These are phyloP conservation scores for Papilio polyxenes DNA, from an alignment of 1,140 invertebrate species.

Conservation along the genomic window DNA sequence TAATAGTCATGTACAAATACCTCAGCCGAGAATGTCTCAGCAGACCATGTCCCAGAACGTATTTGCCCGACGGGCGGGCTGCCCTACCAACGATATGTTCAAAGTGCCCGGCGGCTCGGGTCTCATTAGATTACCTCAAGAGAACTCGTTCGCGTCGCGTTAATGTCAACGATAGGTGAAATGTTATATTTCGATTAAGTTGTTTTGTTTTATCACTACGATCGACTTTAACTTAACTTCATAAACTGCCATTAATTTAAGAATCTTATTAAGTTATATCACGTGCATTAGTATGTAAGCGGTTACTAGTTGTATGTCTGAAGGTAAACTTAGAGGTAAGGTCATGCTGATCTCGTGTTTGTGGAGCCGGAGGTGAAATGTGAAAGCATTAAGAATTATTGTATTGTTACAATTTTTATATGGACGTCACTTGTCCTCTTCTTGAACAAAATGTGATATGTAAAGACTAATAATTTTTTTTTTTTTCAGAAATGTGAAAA, in stretches of 20 bases:
- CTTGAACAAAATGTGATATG: slow-evolving; percentile 79
- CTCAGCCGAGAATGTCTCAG: slow-evolving; percentile 64
- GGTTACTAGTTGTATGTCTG: slow-evolving; percentile 68
- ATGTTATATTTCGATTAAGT: slow-evolving; percentile 53
- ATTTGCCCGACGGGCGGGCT: slow-evolving; percentile 51
- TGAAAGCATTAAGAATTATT: slow-evolving; percentile 81
- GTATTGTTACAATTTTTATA: slow-evolving; percentile 76
- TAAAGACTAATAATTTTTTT: slow-evolving; percentile 78
- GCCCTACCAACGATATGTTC: slow-evolving; percentile 54
- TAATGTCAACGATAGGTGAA: slow-evolving; percentile 62
- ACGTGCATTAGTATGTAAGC: slow-evolving; percentile 70
- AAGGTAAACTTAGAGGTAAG: slow-evolving; percentile 72
- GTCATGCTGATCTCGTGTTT: slow-evolving; percentile 76
- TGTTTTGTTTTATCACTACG: slow-evolving; percentile 57
- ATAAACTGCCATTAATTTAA: slow-evolving; percentile 77
- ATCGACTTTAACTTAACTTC: slow-evolving; percentile 57
- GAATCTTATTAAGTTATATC: slow-evolving; percentile 72
- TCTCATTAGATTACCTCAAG: slow-evolving; percentile 70
- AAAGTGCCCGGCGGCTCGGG: slow-evolving; percentile 64
- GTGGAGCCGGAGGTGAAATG: slow-evolving; percentile 68
- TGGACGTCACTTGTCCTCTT: slow-evolving; percentile 76
- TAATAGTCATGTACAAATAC: slow-evolving; percentile 74
- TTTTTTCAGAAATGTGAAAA: slow-evolving; percentile 71
- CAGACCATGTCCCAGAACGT: slow-evolving; percentile 55
- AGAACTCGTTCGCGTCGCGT: slow-evolving; percentile 58